These are phyloP conservation scores for Peromyscus eremicus DNA, from an alignment of 2,797 vertebrate species.

Conservation along the genomic window DNA sequence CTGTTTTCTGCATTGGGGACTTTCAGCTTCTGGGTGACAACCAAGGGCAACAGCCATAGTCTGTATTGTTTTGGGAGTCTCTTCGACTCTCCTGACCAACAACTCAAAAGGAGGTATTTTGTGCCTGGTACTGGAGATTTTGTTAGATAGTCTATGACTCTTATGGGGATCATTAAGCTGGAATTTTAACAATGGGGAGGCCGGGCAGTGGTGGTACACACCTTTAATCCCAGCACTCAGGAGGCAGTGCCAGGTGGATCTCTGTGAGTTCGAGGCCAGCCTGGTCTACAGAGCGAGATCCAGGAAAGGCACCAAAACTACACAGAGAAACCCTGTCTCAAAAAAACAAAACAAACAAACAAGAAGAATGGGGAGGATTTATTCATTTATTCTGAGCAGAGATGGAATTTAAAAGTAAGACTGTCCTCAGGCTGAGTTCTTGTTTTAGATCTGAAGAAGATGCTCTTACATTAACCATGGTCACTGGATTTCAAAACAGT, in stretches of 20 bases:
- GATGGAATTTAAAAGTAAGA: constrained; percentile 39
- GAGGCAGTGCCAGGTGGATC: too few relatives aligned
- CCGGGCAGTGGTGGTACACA: too few relatives aligned
- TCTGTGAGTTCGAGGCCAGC: too few relatives aligned
- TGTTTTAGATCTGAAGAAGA: not conserved
- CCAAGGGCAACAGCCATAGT: not conserved
- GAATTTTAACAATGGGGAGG: not conserved
- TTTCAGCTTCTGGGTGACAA: not conserved
- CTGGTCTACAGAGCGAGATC: too few relatives aligned
- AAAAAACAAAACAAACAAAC: too few relatives aligned
- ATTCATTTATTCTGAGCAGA: constrained; percentile 7
- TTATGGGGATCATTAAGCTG: not conserved
- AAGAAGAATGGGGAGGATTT: not conserved
- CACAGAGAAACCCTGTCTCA: too few relatives aligned
- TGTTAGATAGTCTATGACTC: not conserved
- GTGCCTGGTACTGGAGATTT: not conserved
- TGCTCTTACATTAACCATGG: not conserved
- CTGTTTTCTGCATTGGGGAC: not conserved
- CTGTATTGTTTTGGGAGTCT: not conserved
- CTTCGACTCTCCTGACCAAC: not conserved
- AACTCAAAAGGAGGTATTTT: not conserved
- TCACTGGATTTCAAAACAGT: not conserved
- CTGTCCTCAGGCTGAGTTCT: not conserved
- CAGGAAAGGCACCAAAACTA: too few relatives aligned
- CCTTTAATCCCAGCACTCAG: too few relatives aligned